Evolutionary conservation across 1,140 invertebrate genomes (phyloP), one percentile per base, ranked within the genome.

Genomic region (Nylanderia fulva): DNA sequence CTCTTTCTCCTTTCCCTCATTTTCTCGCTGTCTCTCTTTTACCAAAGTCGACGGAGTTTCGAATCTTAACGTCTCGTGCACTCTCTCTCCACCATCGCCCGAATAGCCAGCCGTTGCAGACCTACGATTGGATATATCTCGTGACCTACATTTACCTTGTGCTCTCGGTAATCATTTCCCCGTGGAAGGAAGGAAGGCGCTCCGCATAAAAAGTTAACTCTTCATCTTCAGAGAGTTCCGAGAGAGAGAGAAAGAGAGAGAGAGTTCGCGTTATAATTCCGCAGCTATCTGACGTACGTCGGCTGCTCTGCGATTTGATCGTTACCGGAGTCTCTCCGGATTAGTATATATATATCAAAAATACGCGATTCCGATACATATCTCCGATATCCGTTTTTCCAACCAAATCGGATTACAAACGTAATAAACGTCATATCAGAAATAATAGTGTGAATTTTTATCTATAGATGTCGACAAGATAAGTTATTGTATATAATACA

Each of bases 161-260:
- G 63, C 21, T 54, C 75, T 54, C 27, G 52, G 83, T 80, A 85
- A 85, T 85, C 74, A 85, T 80, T 85, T 80, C 63, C 64, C 64
- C 52, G 75, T 60, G 75, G 48, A 60, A 66, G 61, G 74, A 66
- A 45, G 76, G 15, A 45, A 85, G 63, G 27, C 29, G 75, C 18
- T n/a, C 27, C 63, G 36, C 45, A 58, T 80, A 80, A 85, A 85
- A 85, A 85, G 76, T 85, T 85, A 85, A 85, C 74, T 85, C 61
- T 45, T 80, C 74, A 79, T 85, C 74, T 85, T 80, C 63, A 58
- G 27, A 33, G 63, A 80, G 75, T 24, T 72, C 52, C 11, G 21
- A 27, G 42, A 45, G n/a, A n/a, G n/a, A n/a, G n/a, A n/a, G n/a
- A n/a, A n/a, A n/a, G n/a, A n/a, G n/a, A n/a, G n/a, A n/a, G n/a